Evolutionary conservation across 2,888 invertebrate species (phyloP), one percentile per base, ranked within the genome.

Genomic region (Drosophila lacicola): DNA sequence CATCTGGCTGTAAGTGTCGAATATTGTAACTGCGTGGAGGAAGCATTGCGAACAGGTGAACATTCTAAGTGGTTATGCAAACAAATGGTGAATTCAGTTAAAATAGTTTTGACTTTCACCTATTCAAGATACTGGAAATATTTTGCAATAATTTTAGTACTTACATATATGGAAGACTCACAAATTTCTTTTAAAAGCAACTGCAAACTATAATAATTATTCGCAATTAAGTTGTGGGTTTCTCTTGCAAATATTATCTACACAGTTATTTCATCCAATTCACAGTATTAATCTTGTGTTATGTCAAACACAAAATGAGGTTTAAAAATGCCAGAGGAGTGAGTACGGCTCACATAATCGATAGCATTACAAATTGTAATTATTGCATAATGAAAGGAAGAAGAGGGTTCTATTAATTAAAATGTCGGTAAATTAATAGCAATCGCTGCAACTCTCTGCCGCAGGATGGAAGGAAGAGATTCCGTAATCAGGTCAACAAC

Each of bases 401-500:
- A 29, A 69, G 75, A 58, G 60, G 51, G 13, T 25, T 51, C 54
- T 65, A 60, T 79, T 83, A 80, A 80, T 79, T 77, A 77, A 83
- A 68, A 42, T 21, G 46, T 10, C 34, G 57, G 58, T 68, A 76
- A 83, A 82, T 78, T 60, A 71, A 71, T 60, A 56, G 61, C 55
- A 53, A 49, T 19, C 21, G 34, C 14, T 49, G 53, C 58, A 61
- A 51, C 25, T 5, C 21, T 21, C 19, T 47, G 60, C 62, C 50
- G 21, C 39, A 47, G 62, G 64, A 51, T 11, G 14, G 29, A 21
- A 50, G 55, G 4, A n/a, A 56, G 33, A 33, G 46, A 66, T 56
- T 68, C 57, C 56, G 62, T 65, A 80, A 80, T 80, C 67, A 83
- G 73, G 78, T 80, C 81, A 80, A 73, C 69, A 63, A 73, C 62